Base-by-base conservation (phyloP, 2,113 vertebrate species). In the Glaucidium brasilianum region DNA sequence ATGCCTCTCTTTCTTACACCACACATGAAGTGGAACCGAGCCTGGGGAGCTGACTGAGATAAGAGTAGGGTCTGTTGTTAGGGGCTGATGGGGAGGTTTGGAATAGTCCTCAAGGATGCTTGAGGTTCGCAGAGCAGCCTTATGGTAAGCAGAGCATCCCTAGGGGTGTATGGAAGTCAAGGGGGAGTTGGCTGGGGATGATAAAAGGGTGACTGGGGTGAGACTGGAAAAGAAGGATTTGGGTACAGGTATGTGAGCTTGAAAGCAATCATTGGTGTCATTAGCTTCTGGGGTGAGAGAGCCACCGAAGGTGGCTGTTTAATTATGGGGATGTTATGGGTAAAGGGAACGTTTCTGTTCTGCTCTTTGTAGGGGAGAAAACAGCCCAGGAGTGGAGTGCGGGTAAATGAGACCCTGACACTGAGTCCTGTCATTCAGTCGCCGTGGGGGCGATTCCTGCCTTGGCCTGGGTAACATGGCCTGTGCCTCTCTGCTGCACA, bases 381-480 rank as follows among this genome's bases (percentile, higher is more conserved):
- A 56, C 21, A 82, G 56, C 13, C 21, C 15, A n/a, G 67, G 58
- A 30, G 16, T 52, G 34, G 27, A 35, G 5, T n/a, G 30, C 7
- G 29, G 15, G 32, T 8, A 71, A 73, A n/a, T 20, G 37, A 55
- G 64, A 45, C n/a, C 23, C 22, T 39, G 41, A 39, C 8, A 26
- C 25, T 0, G 12, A 77, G 32, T 74, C 12, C 39, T 89, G 59
- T 62, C 0, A 0, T 83, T 93, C 50, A 49, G 23, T 39, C 2
- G 58, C 39, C 3, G 0, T 25, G 41, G n/a, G 22, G 15, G 4
- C 3, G 6, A 34, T 88, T 76, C 18, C n/a, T 83, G 27, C 35
- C 52, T 41, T 0, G 0, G 23, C 64, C 10, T 0, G 1, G 8
- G 34, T 66, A 4, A 20, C 2, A 2, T 50, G 73, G 49, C 83